These are phyloP conservation scores for Ectemnius cavifrons DNA, from an alignment of 2,888 invertebrate species.

Conservation along the genomic window DNA sequence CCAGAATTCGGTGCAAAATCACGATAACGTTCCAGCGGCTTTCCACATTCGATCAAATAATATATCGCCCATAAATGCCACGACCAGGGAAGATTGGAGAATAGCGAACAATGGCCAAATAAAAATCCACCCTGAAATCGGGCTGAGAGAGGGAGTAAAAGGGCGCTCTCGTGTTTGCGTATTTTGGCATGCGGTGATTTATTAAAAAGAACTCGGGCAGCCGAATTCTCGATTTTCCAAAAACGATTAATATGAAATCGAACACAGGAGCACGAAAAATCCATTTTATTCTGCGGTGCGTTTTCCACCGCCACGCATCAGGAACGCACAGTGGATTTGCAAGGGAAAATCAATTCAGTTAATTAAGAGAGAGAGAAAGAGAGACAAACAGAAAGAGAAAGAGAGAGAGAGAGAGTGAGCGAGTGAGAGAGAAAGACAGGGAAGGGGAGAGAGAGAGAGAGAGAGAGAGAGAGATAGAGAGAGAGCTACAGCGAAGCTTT, in stretches of 20 bases:
- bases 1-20: not conserved
- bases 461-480: too few species aligned
- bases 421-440: constrained; percentile 39
- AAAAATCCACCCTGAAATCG: constrained; percentile 15
- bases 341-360: constrained; percentile 70
- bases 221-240: constrained; percentile 36
- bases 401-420: too few species aligned
- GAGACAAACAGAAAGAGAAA: too few species aligned
- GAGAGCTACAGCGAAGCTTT: constrained; percentile 31
- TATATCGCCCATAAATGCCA: constrained; percentile 27
- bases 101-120: constrained; percentile 13
- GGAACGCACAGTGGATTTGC: constrained; percentile 47
- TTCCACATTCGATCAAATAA: constrained; percentile 8
- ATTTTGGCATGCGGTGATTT: constrained; percentile 30
- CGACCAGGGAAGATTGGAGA: not conserved
- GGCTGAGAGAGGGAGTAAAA: not conserved
- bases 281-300: constrained; percentile 48
- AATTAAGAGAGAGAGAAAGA: constrained; percentile 66
- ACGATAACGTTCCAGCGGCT: constrained; percentile 1
- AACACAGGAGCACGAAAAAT: constrained; percentile 31
- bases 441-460: too few species aligned
- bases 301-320: constrained; percentile 28
- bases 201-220: constrained; percentile 26
- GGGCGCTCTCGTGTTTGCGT: not conserved
- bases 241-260: constrained; percentile 42